phyloP scores from a whole-genome alignment of 2,113 vertebrate species.

The Varanus komodoensis region DNA sequence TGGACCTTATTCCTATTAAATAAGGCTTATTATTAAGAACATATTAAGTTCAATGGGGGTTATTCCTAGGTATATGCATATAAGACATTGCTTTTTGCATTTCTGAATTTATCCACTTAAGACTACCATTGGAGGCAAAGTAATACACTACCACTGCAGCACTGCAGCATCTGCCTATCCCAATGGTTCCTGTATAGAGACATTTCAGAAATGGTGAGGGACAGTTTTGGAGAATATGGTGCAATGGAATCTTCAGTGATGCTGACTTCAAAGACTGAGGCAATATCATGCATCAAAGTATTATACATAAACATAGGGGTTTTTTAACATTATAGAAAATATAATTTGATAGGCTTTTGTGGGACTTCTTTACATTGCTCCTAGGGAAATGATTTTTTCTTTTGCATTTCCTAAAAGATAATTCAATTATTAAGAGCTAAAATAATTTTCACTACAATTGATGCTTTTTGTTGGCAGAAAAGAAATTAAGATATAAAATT shows the following conservation, averaged over 20 bases:
- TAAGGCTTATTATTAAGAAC: too few relatives aligned
- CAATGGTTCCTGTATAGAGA: neutral
- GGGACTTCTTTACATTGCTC: constrained; percentile 50
- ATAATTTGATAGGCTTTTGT: constrained; percentile 53
- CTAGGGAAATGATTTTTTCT: constrained; percentile 57
- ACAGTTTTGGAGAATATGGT: neutral
- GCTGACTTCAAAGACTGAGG: constrained; percentile 59
- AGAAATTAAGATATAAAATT: constrained; percentile 45
- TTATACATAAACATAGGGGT: constrained; percentile 38
- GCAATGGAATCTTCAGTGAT: constrained; percentile 30
- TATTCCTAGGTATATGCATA: too few relatives aligned
- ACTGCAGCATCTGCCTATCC: neutral
- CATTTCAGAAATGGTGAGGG: neutral
- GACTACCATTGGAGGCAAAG: constrained; percentile 18
- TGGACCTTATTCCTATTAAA: too few relatives aligned
- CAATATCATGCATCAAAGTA: constrained; percentile 58
- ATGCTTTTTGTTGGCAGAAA: constrained; percentile 43
- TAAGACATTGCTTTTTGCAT: constrained; percentile 1
- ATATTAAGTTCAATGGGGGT: too few relatives aligned
- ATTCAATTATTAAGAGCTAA: constrained; percentile 68
- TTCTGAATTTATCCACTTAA: constrained; percentile 52
- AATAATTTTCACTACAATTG: constrained; percentile 54
- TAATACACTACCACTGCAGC: neutral
- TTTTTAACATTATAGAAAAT: constrained; percentile 55
- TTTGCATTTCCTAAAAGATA: constrained; percentile 51